These are phyloP conservation scores for Diadophis punctatus DNA, from an alignment of 2,113 vertebrate species.

Conservation along the genomic window DNA sequence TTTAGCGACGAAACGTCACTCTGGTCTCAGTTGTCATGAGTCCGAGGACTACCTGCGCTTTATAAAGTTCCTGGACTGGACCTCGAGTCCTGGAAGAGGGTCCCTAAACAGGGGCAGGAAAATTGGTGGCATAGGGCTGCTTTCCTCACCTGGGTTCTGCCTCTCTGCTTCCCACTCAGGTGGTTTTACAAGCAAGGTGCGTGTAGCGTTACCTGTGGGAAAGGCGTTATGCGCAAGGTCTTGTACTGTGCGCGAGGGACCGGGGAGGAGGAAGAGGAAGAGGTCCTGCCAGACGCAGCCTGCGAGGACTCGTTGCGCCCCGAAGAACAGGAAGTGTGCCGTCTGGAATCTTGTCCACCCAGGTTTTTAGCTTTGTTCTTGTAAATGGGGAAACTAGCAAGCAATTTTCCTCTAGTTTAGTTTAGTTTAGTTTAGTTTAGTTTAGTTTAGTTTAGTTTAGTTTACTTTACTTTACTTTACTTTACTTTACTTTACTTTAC, in stretches of 20 bases:
- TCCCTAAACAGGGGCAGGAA: background rate
- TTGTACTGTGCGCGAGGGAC: constrained; percentile 69
- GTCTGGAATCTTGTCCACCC: constrained; percentile 72
- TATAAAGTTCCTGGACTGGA: background rate
- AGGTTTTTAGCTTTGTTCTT: constrained; percentile 44
- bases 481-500: too few species aligned
- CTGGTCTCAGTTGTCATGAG: background rate
- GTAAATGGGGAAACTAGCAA: background rate
- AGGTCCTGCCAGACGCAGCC: constrained; percentile 61
- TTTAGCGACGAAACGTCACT: background rate
- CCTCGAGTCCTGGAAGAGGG: background rate
- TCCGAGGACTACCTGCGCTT: background rate
- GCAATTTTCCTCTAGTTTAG: background rate
- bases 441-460: too few species aligned
- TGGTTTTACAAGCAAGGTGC: constrained; percentile 74
- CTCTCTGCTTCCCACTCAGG: constrained; percentile 44
- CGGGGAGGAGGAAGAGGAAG: constrained; percentile 29
- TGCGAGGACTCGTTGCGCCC: constrained; percentile 69
- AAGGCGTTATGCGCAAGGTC: constrained; percentile 70
- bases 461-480: too few species aligned
- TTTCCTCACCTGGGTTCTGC: background rate
- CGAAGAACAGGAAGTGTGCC: constrained; percentile 71
- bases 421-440: too few species aligned
- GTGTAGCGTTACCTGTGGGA: constrained; percentile 80
- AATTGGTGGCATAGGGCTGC: background rate